Conservation (phyloP, 2,797 vertebrate genomes). For the Scomberomorus guttatus region DNA sequence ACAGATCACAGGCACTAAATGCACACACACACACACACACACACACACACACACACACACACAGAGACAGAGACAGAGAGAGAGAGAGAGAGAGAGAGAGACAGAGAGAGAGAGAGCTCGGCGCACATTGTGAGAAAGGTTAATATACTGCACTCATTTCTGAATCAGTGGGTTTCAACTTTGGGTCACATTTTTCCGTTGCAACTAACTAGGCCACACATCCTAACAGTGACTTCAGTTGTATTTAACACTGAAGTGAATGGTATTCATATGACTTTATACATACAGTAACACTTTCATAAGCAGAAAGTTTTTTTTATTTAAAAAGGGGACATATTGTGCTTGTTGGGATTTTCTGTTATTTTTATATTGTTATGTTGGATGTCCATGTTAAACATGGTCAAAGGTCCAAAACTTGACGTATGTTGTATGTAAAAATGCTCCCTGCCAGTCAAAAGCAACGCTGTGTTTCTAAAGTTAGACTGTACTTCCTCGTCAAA, state of each 20-base stretch:
- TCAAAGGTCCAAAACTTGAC: no score
- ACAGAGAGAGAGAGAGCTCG: not conserved
- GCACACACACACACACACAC: no score
- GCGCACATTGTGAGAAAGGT: conserved; percentile 10
- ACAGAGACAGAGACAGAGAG: not conserved
- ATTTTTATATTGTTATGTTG: no score
- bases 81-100: not conserved
- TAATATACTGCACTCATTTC: conserved; percentile 28
- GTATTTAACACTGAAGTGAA: not conserved
- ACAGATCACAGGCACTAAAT: not conserved
- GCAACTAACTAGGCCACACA: conserved; percentile 4
- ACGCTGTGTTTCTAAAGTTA: no score
- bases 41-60: no score
- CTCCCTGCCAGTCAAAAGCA: no score
- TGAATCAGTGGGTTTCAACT: conserved; percentile 46
- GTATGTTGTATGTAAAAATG: no score
- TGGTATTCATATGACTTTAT: no score
- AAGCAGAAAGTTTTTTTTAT: not conserved
- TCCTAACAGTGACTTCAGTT: not conserved
- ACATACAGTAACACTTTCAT: not conserved
- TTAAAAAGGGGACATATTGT: no score
- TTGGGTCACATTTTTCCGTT: conserved; percentile 49
- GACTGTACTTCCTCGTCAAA: no score
- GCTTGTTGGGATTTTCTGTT: no score
- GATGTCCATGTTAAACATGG: no score